phyloP scores from a whole-genome alignment of 2,113 vertebrate species.

The Petaurus breviceps region DNA sequence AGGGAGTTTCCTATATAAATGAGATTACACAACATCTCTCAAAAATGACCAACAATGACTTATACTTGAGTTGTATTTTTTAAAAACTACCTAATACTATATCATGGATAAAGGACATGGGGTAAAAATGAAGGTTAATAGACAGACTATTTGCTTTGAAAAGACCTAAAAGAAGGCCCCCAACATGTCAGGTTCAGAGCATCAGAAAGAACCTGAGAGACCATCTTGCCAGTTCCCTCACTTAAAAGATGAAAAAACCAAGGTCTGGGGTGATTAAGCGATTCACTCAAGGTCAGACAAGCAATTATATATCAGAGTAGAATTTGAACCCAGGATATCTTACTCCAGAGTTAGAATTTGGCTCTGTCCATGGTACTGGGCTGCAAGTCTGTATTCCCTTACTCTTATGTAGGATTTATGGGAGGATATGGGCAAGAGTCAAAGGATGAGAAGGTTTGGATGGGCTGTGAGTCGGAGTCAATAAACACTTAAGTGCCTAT shows the following conservation, averaged over 20 bases:
- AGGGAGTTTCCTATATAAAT: background rate
- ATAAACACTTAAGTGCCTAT: background rate
- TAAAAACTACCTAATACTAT: background rate
- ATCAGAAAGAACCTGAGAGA: background rate
- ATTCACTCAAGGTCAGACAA: background rate
- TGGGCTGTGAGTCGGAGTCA: background rate
- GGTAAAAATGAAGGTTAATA: background rate
- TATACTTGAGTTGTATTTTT: background rate
- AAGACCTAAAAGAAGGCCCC: background rate
- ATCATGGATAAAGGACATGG: background rate
- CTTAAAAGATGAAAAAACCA: background rate
- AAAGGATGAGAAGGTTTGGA: background rate
- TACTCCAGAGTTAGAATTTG: too few relatives aligned
- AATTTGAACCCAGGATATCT: background rate
- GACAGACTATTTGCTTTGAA: background rate
- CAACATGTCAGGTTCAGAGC: background rate
- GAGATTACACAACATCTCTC: background rate
- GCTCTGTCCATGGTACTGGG: background rate
- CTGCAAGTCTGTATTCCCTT: background rate
- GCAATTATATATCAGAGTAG: background rate
- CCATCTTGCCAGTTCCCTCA: background rate
- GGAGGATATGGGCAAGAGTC: background rate
- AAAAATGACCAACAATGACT: background rate
- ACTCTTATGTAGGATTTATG: background rate
- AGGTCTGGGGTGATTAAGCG: background rate